Conservation (phyloP, 2,113 vertebrate species). For the Lutjanus erythropterus region DNA sequence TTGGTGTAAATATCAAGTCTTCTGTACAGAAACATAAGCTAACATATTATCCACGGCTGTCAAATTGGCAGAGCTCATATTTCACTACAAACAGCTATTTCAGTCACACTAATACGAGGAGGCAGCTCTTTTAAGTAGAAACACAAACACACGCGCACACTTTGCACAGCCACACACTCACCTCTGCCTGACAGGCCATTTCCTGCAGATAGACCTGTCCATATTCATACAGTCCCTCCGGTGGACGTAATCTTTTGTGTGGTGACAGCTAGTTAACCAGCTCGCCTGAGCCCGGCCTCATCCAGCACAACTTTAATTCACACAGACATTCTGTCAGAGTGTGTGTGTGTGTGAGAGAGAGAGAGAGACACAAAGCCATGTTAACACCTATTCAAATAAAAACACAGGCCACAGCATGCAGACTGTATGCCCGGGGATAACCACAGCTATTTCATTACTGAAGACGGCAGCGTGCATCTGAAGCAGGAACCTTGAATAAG, state of each 20-base stretch:
- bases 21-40: not conserved
- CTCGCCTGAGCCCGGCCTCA: conserved; percentile 38
- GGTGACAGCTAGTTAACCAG: conserved; percentile 75
- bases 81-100: conserved; percentile 39
- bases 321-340: conserved; percentile 29
- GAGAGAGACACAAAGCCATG: not conserved
- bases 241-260: conserved; percentile 57
- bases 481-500: conserved; percentile 19
- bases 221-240: conserved; percentile 62
- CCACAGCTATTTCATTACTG: conserved; percentile 12
- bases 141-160: conserved; percentile 28
- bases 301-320: conserved; percentile 55
- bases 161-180: conserved; percentile 12
- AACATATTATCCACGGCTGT: conserved; percentile 20
- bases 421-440: not conserved
- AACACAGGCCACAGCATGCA: not conserved
- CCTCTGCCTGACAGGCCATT: conserved; percentile 62
- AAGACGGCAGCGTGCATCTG: conserved; percentile 8
- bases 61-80: conserved; percentile 18
- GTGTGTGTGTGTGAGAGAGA: not conserved
- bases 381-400: conserved; percentile 1
- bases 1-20: conserved; percentile 6
- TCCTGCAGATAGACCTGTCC: conserved; percentile 77
- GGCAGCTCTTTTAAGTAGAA: conserved; percentile 13
- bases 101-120: conserved; percentile 31